phyloP scores from a whole-genome alignment of 2,888 invertebrate genomes.

The Diadromus collaris region DNA sequence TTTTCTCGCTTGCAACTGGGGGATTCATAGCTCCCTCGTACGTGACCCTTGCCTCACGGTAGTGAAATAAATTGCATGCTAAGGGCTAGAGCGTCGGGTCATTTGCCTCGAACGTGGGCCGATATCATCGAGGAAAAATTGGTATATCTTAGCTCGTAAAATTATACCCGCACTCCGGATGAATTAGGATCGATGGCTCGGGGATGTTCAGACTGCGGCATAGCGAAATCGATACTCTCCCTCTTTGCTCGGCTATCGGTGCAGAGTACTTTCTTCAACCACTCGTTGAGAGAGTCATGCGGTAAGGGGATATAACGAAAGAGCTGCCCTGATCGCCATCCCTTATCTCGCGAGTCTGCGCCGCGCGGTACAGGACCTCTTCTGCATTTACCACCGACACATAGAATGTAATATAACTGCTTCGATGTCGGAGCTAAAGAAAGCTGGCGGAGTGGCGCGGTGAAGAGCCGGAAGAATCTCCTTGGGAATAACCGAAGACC shows the following conservation, averaged over 20 bases:
- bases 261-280: neutral
- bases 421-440: neutral
- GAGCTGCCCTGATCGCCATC: slow-evolving; percentile 72
- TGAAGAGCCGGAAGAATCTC: slow-evolving; percentile 70
- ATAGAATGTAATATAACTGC: slow-evolving; percentile 55
- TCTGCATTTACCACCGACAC: neutral
- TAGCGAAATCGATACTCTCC: slow-evolving; percentile 26
- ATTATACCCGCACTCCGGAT: slow-evolving; percentile 45
- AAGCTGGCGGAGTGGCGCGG: slow-evolving; percentile 65
- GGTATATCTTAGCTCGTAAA: slow-evolving; percentile 42
- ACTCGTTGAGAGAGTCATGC: slow-evolving; percentile 16
- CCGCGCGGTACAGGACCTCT: neutral
- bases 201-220: neutral
- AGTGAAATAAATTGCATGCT: slow-evolving; percentile 4
- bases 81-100: neutral
- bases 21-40: neutral
- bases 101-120: slow-evolving; percentile 9
- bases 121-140: slow-evolving; percentile 24
- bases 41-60: slow-evolving; percentile 18
- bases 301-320: slow-evolving; percentile 39
- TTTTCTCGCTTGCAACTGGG: slow-evolving; percentile 4
- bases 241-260: neutral
- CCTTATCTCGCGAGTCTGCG: slow-evolving; percentile 70
- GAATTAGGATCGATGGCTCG: slow-evolving; percentile 46
- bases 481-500: slow-evolving; percentile 68